Evolutionary conservation across 2,113 vertebrate species (phyloP).

Genomic region (Xiphorhynchus elegans): DNA sequence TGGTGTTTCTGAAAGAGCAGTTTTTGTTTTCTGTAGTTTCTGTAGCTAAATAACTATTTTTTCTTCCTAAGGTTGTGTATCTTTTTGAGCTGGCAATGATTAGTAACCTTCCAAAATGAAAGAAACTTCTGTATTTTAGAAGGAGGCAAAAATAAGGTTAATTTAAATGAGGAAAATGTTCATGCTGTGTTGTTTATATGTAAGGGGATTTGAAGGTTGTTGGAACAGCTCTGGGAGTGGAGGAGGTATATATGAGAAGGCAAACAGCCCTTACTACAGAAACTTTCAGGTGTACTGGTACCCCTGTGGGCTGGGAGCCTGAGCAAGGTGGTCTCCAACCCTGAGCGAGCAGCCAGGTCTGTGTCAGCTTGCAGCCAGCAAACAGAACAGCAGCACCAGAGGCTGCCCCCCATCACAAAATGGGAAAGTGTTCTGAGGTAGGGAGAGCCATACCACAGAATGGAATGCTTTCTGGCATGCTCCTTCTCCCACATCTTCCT

Average conservation of each 20-base stretch:
- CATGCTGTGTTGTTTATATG: background rate
- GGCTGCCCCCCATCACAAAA: background rate
- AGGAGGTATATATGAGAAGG: background rate
- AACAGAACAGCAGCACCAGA: background rate
- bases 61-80: background rate
- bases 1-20: background rate
- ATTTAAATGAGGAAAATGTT: background rate
- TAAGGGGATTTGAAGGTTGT: background rate
- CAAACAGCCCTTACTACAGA: background rate
- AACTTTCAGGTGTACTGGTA: background rate
- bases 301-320: background rate
- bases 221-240: background rate
- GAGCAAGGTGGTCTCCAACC: background rate
- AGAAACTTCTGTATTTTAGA: background rate
- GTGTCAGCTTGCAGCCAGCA: background rate
- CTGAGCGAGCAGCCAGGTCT: rapidly evolving
- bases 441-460: background rate
- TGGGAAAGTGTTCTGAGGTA: background rate
- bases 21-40: background rate
- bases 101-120: background rate
- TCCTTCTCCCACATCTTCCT: background rate
- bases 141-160: background rate
- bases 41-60: background rate
- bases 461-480: rapidly evolving
- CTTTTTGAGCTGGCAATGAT: background rate